phyloP scores from a whole-genome alignment of 2,888 invertebrate genomes.

The Rhingia rostrata region DNA sequence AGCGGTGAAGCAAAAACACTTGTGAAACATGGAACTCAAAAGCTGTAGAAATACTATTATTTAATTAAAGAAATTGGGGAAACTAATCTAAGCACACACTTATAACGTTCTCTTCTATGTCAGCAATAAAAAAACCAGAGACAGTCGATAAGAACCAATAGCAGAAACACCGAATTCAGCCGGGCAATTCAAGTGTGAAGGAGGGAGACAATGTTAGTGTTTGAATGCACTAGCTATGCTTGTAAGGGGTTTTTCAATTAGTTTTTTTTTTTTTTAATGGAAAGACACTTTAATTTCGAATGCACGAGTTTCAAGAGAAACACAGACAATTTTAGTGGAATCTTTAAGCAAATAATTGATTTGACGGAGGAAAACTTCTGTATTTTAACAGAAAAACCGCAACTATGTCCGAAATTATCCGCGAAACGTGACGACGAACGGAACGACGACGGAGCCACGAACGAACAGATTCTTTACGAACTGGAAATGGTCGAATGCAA shows the following conservation, averaged over 20 bases:
- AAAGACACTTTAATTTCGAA: conserved; percentile 35
- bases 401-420: conserved; percentile 62
- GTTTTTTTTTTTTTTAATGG: conserved; percentile 27
- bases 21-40: conserved; percentile 30
- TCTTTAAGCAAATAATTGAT: conserved; percentile 23
- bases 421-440: conserved; percentile 67
- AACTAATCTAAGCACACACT: conserved; percentile 39
- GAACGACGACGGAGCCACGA: conserved; percentile 69
- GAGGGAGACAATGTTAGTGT: conserved; percentile 45
- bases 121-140: conserved; percentile 22
- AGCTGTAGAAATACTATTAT: conserved; percentile 40
- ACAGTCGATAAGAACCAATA: neutral
- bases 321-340: neutral
- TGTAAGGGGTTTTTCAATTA: conserved; percentile 43
- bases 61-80: conserved; percentile 50
- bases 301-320: conserved; percentile 27
- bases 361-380: conserved; percentile 22
- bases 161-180: conserved; percentile 53
- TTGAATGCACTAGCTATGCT: conserved; percentile 63
- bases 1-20: conserved; percentile 8
- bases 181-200: conserved; percentile 18
- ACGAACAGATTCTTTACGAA: conserved; percentile 63
- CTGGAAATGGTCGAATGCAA: conserved; percentile 31
- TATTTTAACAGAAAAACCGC: conserved; percentile 38
- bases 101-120: conserved; percentile 23